A percentile compares a stretch with the other conserved stretches of the same genome.
phyloP scores from a whole-genome alignment of 2,113 vertebrate species.

The Tragelaphus scriptus region DNA sequence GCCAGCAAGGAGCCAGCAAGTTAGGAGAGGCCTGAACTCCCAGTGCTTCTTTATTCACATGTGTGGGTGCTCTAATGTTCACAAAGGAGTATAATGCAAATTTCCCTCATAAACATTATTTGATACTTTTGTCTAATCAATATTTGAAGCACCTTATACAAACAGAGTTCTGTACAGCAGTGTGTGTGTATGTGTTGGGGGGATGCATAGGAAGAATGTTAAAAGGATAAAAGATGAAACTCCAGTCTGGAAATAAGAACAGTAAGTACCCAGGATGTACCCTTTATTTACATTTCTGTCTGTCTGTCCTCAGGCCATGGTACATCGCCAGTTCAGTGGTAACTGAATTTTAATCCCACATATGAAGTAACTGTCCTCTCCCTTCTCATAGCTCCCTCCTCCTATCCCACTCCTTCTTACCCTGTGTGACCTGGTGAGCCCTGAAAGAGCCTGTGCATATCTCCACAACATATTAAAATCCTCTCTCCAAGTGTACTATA shows the following conservation, averaged over 20 bases:
- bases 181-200: background rate
- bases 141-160: background rate
- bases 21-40: background rate
- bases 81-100: background rate
- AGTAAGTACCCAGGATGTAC: background rate
- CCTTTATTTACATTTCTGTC: background rate
- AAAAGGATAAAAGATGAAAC: conserved; percentile 2
- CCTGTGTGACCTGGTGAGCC: background rate
- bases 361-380: background rate
- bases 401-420: background rate
- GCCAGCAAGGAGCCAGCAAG: background rate
- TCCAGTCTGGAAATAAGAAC: background rate
- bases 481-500: background rate
- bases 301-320: background rate
- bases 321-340: background rate
- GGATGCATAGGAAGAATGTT: background rate
- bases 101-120: background rate
- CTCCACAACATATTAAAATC: background rate
- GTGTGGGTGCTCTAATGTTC: background rate
- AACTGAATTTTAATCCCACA: background rate
- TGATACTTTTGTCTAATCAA: background rate
- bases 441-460: background rate
- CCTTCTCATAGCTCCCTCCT: background rate
- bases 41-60: background rate
- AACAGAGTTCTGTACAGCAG: background rate